A percentile compares a stretch with the other conserved stretches of the same genome.
These are phyloP conservation scores for Triops longicaudatus DNA, from an alignment of 1,140 invertebrate species.

Conservation along the genomic window DNA sequence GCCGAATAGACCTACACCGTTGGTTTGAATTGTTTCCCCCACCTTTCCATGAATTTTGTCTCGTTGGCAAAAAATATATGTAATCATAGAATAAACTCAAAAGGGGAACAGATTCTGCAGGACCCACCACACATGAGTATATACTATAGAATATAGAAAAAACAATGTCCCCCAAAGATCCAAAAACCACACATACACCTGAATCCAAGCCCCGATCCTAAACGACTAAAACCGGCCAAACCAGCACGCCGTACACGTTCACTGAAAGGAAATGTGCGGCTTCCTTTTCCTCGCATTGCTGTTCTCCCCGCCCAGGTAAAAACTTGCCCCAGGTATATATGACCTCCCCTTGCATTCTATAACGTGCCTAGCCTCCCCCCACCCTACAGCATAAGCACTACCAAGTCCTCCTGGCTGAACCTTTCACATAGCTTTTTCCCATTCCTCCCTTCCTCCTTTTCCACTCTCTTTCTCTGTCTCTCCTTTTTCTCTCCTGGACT, in stretches of 20 bases:
- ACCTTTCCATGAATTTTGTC: too few species aligned
- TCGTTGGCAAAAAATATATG: background rate
- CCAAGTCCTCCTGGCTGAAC: background rate
- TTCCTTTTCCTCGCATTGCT: background rate
- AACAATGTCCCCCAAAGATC: background rate
- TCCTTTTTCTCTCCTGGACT: background rate
- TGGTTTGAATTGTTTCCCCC: too few species aligned
- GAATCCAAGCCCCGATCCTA: constrained; percentile 14
- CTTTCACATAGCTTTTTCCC: background rate
- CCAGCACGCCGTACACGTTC: constrained; percentile 13
- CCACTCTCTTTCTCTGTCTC: background rate
- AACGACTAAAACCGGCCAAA: background rate
- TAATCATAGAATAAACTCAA: background rate
- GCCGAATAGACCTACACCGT: too few species aligned
- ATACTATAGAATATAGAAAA: background rate
- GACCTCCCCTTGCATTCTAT: too few species aligned
- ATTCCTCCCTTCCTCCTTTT: background rate
- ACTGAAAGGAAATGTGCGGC: background rate
- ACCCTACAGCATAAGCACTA: background rate
- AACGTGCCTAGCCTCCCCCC: background rate
- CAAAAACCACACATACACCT: constrained; percentile 11
- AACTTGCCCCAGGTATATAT: background rate
- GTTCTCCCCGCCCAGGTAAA: background rate
- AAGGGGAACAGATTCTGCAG: background rate
- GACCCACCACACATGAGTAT: background rate